Conservation (phyloP, 2,797 vertebrate genomes). For the Arrhamphus sclerolepis region DNA sequence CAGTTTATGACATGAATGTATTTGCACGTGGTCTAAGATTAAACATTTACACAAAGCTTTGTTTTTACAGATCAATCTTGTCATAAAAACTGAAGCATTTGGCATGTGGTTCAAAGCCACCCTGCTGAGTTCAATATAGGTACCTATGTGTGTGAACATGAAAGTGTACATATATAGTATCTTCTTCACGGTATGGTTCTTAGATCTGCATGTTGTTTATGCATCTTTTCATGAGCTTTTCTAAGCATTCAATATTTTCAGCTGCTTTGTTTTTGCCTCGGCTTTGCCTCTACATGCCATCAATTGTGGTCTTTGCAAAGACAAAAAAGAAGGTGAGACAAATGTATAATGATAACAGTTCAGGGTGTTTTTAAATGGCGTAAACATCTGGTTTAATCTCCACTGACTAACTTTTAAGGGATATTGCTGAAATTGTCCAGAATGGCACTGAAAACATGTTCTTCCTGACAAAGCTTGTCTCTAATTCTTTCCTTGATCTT, state of each 20-base stretch:
- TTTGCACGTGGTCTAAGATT: too few species aligned
- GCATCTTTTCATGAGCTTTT: constrained; percentile 3
- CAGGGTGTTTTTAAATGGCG: constrained; percentile 9
- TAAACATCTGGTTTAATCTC: constrained; percentile 42
- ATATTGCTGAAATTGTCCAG: constrained; percentile 44
- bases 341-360: constrained; percentile 19
- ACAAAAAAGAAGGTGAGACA: constrained; percentile 2
- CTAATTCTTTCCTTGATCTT: constrained; percentile 22
- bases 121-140: constrained; percentile 34
- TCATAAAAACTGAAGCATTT: constrained; percentile 50
- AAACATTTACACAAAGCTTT: too few species aligned
- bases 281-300: constrained; percentile 12
- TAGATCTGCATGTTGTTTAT: not conserved
- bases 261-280: constrained; percentile 7
- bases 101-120: constrained; percentile 15
- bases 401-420: constrained; percentile 33
- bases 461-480: constrained; percentile 12
- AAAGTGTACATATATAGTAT: not conserved
- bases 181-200: constrained; percentile 2
- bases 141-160: constrained; percentile 28
- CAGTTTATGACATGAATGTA: too few species aligned
- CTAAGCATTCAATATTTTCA: constrained; percentile 24
- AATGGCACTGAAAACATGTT: constrained; percentile 7
- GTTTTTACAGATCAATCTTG: constrained; percentile 23
- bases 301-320: constrained; percentile 16